These are phyloP conservation scores for Neodon shergylaensis DNA, from an alignment of 2,113 vertebrate genomes.

Conservation along the genomic window DNA sequence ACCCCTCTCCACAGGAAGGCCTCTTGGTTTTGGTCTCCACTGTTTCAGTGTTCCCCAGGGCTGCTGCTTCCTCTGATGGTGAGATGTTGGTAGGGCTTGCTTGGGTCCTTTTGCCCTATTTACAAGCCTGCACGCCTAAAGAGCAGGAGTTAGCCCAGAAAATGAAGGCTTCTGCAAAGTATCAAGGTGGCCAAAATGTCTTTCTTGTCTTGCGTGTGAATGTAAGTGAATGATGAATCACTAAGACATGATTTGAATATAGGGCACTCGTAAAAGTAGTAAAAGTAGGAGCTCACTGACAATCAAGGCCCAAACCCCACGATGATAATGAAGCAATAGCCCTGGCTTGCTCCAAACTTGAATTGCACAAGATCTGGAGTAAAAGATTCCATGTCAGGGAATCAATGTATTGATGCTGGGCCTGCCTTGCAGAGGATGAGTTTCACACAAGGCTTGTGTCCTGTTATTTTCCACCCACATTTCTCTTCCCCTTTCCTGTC, in stretches of 20 bases:
- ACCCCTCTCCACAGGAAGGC: background rate
- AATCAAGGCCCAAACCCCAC: background rate
- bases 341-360: background rate
- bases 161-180: conserved; percentile 30
- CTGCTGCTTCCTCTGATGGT: background rate
- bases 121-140: background rate
- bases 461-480: conserved; percentile 38
- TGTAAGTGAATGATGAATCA: conserved; percentile 2
- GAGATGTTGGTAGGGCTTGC: background rate
- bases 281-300: background rate
- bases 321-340: conserved; percentile 22
- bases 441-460: conserved; percentile 1
- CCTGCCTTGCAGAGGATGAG: background rate
- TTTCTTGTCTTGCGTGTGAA: conserved; percentile 4
- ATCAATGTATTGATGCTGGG: background rate
- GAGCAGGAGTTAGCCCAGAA: conserved; percentile 57
- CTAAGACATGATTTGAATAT: background rate
- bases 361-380: conserved; percentile 6
- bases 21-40: background rate
- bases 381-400: background rate
- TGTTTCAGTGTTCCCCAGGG: background rate
- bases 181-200: background rate
- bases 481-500: background rate
- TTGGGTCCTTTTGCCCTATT: conserved; percentile 5
- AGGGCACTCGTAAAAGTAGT: background rate